Evolutionary conservation across 1,140 invertebrate genomes (phyloP), one percentile per base, ranked within the genome.

Genomic region (Scaptomyza hsui): DNA sequence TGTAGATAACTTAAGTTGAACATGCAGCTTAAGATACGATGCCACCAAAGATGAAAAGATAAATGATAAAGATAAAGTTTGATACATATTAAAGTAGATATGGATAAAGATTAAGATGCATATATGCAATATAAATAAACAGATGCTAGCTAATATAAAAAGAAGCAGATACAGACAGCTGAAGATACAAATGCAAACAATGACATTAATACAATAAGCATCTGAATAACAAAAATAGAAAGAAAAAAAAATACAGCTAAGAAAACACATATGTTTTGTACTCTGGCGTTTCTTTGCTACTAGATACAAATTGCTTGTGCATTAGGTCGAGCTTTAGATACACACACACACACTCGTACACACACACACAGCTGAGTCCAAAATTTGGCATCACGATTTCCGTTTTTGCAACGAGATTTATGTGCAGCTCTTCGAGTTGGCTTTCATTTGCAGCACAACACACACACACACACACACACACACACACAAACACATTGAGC

Each of bases 371-470:
- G 26, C 7, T 16, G 49, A 52, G 49, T 35, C 32, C 29, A 24
- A 18, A 19, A 24, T 41, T 55, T 15, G 51, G 37, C 51, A 51
- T 32, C 26, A 51, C 48, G 48, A 32, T 53, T 47, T 15, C 12
- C 37, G 26, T 29, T 24, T 12, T 24, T 16, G 13, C 37, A 10
- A 26, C 9, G 4, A 42, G 39, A 55, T 55, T 55, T 55, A 55
- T 55, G 52, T 55, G 52, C 52, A 9, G 35, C 51, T 55, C 37
- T 41, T 29, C 26, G 9, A 15, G 21, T 18, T 5, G 35, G 51
- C 52, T 42, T 42, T 55, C 51, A 53, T 39, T 53, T 41, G 51
- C 51, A 53, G 35, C 32, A 13, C 12, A 21, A n/a, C n/a, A 4
- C 32, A 37, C 6, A 29, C 24, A 26, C 24, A 26, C 5, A 9